Evolutionary conservation across 2,113 vertebrate genomes (phyloP), one percentile per base, ranked within the genome.

Genomic region (Syrrhaptes paradoxus): DNA sequence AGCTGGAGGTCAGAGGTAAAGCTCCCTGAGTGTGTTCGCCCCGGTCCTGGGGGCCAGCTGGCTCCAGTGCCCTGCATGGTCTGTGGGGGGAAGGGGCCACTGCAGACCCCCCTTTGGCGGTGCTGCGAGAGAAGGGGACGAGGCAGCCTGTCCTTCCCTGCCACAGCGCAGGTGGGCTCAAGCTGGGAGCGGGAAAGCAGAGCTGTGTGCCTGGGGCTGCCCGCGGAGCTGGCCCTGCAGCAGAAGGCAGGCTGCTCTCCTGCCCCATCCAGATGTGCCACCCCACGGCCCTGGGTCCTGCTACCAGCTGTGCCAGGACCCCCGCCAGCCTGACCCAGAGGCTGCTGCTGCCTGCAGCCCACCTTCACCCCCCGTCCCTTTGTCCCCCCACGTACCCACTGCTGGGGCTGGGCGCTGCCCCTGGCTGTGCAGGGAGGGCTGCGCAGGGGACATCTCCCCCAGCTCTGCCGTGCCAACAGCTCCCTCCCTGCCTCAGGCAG

Each of bases 1-100:
- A 97, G 90, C 98, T 99, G 96, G 98, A 99, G 82, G 99, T 99
- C 81, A 98, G 98, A 99, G 99, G 99, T 99, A 98, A 96, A 98
- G 85, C 43, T 80, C 51, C 45, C 55, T 0, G 8, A 46, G 17
- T 3, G 10, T 4, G 4, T 62, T 25, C 25, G 20, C n/a, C 52
- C 24, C 1, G 3, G 62, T 55, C 49, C 31, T 2, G 3, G 51
- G 34, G 55, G 10, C 38, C 58, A 68, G 28, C 79, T 76, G 74
- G 49, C 67, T 86, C 89, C 3, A 2, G 55, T 29, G 58, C 72
- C 32, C 28, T 87, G 78, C 95, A 90, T 85, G 82, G 80, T 59
- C 91, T 85, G 28, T 7, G 36, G 57, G 80, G 79, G 85, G 38
- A 45, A 75, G 73, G 62, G 62, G 29, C 57, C n/a, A 48, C 36